These are phyloP conservation scores for Girardinus metallicus DNA, from an alignment of 2,797 vertebrate genomes.

Conservation along the genomic window DNA sequence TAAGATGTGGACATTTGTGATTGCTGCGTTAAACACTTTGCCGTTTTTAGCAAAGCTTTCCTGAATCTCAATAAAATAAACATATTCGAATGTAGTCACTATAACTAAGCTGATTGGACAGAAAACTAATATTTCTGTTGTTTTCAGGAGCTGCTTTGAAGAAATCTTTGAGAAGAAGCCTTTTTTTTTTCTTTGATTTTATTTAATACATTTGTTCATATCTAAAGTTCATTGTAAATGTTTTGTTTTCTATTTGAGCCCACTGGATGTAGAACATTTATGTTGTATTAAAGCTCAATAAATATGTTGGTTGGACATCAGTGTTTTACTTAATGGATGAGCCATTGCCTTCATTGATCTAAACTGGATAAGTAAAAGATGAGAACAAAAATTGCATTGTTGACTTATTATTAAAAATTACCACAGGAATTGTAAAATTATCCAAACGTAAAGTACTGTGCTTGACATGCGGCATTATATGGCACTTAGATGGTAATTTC, in stretches of 20 bases:
- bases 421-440: background rate
- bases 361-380: background rate
- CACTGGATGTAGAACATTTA: background rate
- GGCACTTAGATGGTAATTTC: background rate
- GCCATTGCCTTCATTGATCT: background rate
- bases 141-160: background rate
- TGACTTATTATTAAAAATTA: background rate
- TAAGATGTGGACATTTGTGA: background rate
- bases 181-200: background rate
- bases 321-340: background rate
- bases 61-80: background rate
- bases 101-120: background rate
- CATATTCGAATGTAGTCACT: background rate
- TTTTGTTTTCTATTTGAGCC: background rate
- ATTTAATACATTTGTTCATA: background rate
- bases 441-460: background rate
- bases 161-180: background rate
- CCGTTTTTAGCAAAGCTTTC: background rate
- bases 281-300: background rate
- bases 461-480: background rate
- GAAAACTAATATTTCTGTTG: background rate
- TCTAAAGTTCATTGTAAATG: background rate
- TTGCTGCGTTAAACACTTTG: background rate
- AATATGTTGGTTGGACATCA: background rate
- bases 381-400: background rate